phyloP scores from a whole-genome alignment of 2,888 invertebrate species.

The Megastigmus dorsalis region DNA sequence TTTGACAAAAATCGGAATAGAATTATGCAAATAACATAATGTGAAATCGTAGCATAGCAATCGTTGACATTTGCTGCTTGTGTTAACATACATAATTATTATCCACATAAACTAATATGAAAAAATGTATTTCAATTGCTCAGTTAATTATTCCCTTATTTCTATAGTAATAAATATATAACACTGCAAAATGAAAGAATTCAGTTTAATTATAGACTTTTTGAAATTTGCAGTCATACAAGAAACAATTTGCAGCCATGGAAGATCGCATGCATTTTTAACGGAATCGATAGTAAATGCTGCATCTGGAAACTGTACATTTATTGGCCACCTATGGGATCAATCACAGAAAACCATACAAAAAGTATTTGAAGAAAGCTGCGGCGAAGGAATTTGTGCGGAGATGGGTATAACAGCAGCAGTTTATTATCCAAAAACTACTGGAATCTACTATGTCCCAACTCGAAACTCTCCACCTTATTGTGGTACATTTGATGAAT shows the following conservation, averaged over 20 bases:
- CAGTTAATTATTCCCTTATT: too few species aligned
- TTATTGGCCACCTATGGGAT: slow-evolving; percentile 77
- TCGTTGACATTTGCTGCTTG: too few species aligned
- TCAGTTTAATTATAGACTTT: background rate
- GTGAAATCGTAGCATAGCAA: too few species aligned
- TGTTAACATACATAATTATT: too few species aligned
- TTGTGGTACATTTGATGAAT: slow-evolving; percentile 76
- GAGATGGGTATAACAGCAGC: slow-evolving; percentile 78
- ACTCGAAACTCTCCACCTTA: slow-evolving; percentile 76
- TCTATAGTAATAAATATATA: too few species aligned
- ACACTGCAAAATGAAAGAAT: too few species aligned
- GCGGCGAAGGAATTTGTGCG: slow-evolving; percentile 70
- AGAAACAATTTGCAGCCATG: slow-evolving; percentile 80
- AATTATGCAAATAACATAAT: too few species aligned
- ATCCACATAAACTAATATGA: too few species aligned
- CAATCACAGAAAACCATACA: slow-evolving; percentile 75
- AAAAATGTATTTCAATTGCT: too few species aligned
- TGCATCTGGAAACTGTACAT: slow-evolving; percentile 75
- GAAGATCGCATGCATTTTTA: slow-evolving; percentile 78
- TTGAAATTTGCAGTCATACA: slow-evolving; percentile 72
- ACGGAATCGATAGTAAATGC: slow-evolving; percentile 76
- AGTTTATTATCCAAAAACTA: slow-evolving; percentile 72
- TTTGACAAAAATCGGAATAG: too few species aligned
- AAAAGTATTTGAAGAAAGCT: slow-evolving; percentile 69
- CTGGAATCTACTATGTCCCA: slow-evolving; percentile 77